Percentiles rank a stretch among this genome's conserved stretches.
Conservation (phyloP, 2,113 vertebrate species). For the Clupea harengus region DNA sequence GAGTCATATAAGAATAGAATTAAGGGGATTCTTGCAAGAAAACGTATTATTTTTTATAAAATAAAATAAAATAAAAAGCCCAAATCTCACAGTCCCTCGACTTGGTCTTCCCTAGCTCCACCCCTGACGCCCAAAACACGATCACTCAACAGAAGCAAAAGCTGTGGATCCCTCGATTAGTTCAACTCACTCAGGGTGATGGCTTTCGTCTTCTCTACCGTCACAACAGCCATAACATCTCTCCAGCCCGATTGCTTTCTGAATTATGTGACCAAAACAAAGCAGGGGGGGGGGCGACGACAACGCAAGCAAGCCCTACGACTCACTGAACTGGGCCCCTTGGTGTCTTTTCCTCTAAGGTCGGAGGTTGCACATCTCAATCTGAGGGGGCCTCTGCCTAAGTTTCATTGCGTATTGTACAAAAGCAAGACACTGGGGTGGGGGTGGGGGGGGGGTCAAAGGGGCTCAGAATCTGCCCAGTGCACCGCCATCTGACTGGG, state of each 20-base stretch:
- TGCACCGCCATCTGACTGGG: background rate
- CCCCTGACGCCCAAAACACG: background rate
- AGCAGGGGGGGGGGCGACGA: background rate
- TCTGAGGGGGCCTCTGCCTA: background rate
- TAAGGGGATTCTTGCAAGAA: background rate
- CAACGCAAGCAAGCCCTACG: background rate
- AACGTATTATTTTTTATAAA: background rate
- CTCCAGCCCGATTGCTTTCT: background rate
- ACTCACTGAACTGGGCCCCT: background rate
- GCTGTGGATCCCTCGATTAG: background rate
- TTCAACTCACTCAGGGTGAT: background rate
- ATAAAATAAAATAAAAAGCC: background rate
- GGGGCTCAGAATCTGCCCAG: slow-evolving; percentile 14
- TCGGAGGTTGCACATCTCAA: background rate
- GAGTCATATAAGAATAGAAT: background rate
- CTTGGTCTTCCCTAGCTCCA: background rate
- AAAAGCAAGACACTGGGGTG: background rate
- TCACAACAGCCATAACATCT: background rate
- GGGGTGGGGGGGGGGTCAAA: background rate
- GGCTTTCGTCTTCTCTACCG: background rate
- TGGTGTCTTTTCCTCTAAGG: background rate
- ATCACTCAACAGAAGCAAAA: background rate
- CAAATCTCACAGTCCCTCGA: background rate
- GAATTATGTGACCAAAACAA: background rate
- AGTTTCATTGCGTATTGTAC: background rate